These are phyloP conservation scores for Drosophila nigromelanica DNA, from an alignment of 1,140 invertebrate genomes.

Conservation along the genomic window DNA sequence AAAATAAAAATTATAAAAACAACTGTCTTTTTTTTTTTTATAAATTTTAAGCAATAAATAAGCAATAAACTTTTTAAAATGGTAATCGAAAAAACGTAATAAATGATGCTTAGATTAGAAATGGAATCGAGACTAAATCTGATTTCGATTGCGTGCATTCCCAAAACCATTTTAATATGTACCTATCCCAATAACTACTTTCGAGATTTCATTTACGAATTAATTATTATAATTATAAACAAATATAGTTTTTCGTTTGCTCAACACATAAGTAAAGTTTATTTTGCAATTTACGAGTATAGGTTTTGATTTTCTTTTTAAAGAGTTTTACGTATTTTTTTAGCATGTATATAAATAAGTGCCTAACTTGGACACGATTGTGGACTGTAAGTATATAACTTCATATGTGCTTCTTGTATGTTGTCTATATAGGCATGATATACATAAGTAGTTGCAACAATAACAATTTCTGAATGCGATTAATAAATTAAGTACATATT, in stretches of 20 bases:
- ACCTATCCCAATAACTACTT: too few species aligned
- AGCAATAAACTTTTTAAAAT: too few species aligned
- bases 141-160: neutral
- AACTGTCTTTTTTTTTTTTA: neutral
- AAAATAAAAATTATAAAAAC: constrained; percentile 20
- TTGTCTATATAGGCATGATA: constrained; percentile 44
- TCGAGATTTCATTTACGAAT: too few species aligned
- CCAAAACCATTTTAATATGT: too few species aligned
- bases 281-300: constrained; percentile 51
- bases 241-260: constrained; percentile 24
- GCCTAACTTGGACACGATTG: constrained; percentile 15
- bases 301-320: constrained; percentile 16
- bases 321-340: constrained; percentile 6
- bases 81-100: too few species aligned
- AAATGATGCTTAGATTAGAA: too few species aligned
- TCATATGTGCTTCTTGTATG: constrained; percentile 77
- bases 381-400: constrained; percentile 20
- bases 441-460: constrained; percentile 11
- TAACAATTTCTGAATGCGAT: constrained; percentile 22
- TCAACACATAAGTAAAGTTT: constrained; percentile 50
- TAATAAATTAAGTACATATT: constrained; percentile 41
- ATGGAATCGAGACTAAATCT: too few species aligned
- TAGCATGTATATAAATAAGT: constrained; percentile 4
- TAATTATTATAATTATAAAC: too few species aligned
- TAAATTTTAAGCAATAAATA: too few species aligned